Evolutionary conservation across 35 echinoderm and acorn worm genomes (phyloP).

Genomic region (Diadema setosum): DNA sequence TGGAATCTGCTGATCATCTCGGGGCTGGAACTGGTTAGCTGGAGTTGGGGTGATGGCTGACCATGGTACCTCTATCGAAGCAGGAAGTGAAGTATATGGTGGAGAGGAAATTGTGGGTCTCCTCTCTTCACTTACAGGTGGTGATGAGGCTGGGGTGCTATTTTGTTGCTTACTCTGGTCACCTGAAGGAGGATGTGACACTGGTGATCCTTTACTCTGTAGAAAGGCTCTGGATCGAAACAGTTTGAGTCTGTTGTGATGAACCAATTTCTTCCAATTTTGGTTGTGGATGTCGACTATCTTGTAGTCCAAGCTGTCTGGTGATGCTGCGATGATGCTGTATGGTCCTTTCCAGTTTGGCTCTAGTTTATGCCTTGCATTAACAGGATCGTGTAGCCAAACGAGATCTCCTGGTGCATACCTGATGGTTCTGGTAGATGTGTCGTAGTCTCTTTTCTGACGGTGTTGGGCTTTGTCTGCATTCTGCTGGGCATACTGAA

Average conservation of each 20-base stretch:
- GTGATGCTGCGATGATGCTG: not conserved
- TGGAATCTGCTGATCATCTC: no score
- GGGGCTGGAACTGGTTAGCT: no score
- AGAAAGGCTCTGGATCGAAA: not conserved
- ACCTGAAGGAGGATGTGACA: no score
- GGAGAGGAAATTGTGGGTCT: no score
- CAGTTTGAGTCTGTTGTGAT: not conserved
- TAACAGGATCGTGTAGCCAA: not conserved
- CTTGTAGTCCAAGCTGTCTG: not conserved
- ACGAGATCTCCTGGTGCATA: not conserved
- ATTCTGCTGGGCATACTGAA: not conserved
- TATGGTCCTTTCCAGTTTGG: not conserved
- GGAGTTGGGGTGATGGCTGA: no score
- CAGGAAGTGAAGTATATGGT: no score
- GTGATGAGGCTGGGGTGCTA: no score
- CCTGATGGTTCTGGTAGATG: not conserved
- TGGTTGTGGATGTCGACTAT: not conserved
- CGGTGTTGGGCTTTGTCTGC: not conserved
- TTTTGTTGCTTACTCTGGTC: no score
- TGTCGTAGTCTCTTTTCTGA: not conserved
- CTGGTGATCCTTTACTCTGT: no score
- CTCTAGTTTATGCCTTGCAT: not conserved
- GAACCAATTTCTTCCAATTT: not conserved
- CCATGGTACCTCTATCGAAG: no score
- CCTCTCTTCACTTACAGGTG: no score